Percentiles rank a stretch among this genome's conserved stretches.
Evolutionary conservation across 2,113 vertebrate genomes (phyloP).

Genomic region (Zapornia atra): DNA sequence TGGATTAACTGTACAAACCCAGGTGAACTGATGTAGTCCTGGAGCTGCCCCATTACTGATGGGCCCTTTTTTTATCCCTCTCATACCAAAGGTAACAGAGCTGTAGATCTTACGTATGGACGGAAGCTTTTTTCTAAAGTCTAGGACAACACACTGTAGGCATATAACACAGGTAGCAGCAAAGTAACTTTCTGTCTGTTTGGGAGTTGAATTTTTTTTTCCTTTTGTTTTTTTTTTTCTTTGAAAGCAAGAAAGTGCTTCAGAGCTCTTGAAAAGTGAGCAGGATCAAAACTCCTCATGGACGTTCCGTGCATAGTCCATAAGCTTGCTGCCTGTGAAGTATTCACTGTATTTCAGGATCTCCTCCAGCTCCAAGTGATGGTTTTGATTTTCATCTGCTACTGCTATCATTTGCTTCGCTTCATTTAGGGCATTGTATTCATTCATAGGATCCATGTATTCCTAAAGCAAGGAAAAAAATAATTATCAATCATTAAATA

Average conservation of each 20-base stretch:
- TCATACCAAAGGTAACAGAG: neutral
- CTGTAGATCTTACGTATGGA: neutral
- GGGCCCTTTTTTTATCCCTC: neutral
- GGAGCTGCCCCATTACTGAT: neutral
- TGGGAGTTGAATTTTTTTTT: neutral
- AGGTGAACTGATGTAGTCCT: neutral
- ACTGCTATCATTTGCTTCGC: conserved; percentile 98
- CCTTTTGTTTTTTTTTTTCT: neutral
- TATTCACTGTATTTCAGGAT: conserved; percentile 97
- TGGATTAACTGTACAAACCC: neutral
- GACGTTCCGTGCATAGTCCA: conserved; percentile 96
- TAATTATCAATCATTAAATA: accelerated
- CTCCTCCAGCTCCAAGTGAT: conserved; percentile 89
- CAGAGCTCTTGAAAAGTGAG: neutral
- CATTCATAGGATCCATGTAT: conserved; percentile 99
- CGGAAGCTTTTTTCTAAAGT: neutral
- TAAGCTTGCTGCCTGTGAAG: conserved; percentile 97
- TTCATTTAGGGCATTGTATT: conserved; percentile 95
- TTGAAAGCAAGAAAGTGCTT: conserved; percentile 30
- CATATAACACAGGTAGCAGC: conserved; percentile 57
- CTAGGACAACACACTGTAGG: neutral
- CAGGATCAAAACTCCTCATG: conserved; percentile 93
- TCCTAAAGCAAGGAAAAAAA: conserved; percentile 70
- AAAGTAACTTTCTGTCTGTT: conserved; percentile 11
- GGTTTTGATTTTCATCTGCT: conserved; percentile 96